Evolutionary conservation across 2,113 vertebrate genomes (phyloP), one percentile per base, ranked within the genome.

Genomic region (Myotis brandtii): DNA sequence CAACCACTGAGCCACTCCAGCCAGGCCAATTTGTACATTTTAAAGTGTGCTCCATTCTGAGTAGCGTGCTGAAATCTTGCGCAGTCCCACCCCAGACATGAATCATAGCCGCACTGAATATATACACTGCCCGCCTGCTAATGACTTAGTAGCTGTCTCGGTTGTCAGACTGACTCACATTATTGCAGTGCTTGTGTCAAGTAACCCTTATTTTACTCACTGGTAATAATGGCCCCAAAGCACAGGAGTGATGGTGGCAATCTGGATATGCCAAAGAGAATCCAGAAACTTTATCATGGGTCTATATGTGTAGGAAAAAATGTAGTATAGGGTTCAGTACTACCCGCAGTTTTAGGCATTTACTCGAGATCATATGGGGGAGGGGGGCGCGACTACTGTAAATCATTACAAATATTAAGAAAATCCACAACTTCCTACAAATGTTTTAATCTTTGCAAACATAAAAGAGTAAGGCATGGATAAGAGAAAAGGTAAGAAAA

Each of bases 351-450:
- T 52, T 34, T 34, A n/a, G 76, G 34, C 34, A 17, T 40, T 16
- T 17, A 40, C 79, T 81, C 14, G 79, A 27, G 4, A 56, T 59
- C 34, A 59, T 59, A 25, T 25, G 3, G 56, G 56, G 56, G 56
- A 3, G 2, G 23, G 56, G 23, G 56, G 54, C 14, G 13, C 40
- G 20, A 81, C 34, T 81, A 40, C 23, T 30, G 25, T 43, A 72
- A 72, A 64, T 70, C 43, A 89, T 70, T 75, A 25, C 40, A 89
- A 77, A 77, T 70, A 80, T 46, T 37, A 91, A 79, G 25, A 97
- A 76, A 92, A 93, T 66, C 76, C 37, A 84, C 18, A 84, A 83
- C 86, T 64, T 77, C 32, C 52, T 70, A 94, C 3, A 94, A 81
- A 85, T 46, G 32, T 69, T 85, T 59, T 73, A 52, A 52, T 79